Evolutionary conservation across 2,797 vertebrate species (phyloP), one percentile per base, ranked within the genome.

Genomic region (Peromyscus nudipes): DNA sequence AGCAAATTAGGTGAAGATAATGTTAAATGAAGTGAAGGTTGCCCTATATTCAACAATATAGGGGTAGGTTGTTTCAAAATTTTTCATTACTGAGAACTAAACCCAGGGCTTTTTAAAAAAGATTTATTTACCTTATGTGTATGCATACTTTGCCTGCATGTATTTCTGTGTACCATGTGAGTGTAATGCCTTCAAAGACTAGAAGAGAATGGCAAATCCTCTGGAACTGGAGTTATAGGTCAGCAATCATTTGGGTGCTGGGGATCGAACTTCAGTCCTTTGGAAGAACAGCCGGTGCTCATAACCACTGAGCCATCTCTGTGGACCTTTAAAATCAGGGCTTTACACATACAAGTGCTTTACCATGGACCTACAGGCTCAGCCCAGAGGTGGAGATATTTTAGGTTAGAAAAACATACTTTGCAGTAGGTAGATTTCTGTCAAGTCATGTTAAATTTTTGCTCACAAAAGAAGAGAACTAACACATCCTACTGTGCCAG

Each of bases 41-140:
- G 67, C 77, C 29, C 55, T 93, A 11, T 85, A 31, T 67, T 91
- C 60, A 96, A 93, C 76, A 77, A 25, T 81, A 92, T 0, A 62
- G 12, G 11, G 4, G 6, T 40, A 3, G 4, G 16, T 43, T 84
- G 67, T 64, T 95, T 86, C 37, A 90, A 49, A 69, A 60, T 8
- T n/a, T 31, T 71, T 19, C 40, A 80, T 14, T n/a, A 31, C 14
- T 91, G 40, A 79, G 40, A 76, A 86, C 16, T 52, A 52, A 86
- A n/a, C 8, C 29, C 43, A 46, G 27, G 8, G 11, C 31, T 31
- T 85, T 17, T 62, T 6, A 46, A 40, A 64, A 84, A 64, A 46
- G 16, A 34, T 19, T 34, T 2, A 21, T 11, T 64, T 12, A 19
- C 6, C 16, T 49, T 82, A 40, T 40, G 5, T 57, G 43, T 34